A percentile compares a stretch with the other conserved stretches of the same genome.
phyloP scores from a whole-genome alignment of 2,888 invertebrate species.

The Mycalesis mineus region DNA sequence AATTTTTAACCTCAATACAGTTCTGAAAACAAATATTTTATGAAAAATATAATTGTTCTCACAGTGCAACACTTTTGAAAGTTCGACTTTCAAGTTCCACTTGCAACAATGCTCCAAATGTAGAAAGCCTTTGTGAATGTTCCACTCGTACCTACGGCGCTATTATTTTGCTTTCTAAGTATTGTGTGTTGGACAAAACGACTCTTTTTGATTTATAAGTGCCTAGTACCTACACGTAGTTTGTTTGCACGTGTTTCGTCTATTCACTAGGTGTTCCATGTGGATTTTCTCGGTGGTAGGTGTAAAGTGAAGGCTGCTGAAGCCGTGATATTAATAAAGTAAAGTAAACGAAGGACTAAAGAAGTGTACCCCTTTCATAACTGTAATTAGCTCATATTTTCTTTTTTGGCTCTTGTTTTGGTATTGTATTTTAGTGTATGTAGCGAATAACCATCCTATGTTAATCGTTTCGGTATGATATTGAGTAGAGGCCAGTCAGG shows the following conservation, averaged over 20 bases:
- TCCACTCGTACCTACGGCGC: background rate
- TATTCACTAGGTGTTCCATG: too few relatives aligned
- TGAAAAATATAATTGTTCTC: constrained; percentile 5
- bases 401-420: too few relatives aligned
- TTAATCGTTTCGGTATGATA: too few relatives aligned
- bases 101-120: constrained; percentile 9
- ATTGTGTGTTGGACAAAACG: constrained; percentile 3
- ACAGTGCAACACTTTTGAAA: constrained; percentile 4
- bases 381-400: too few relatives aligned
- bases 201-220: background rate
- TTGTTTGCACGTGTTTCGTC: background rate
- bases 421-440: too few relatives aligned
- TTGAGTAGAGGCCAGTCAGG: too few relatives aligned
- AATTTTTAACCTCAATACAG: background rate
- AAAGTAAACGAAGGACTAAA: too few relatives aligned
- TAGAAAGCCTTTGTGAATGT: constrained; percentile 12
- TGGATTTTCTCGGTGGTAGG: too few relatives aligned
- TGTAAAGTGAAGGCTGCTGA: too few relatives aligned
- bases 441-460: too few relatives aligned
- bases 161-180: constrained; percentile 6
- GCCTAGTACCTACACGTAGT: background rate
- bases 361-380: too few relatives aligned
- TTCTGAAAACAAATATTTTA: background rate
- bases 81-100: constrained; percentile 9
- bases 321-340: too few relatives aligned